These are phyloP conservation scores for Diplodus puntazzo DNA, from an alignment of 2,797 vertebrate genomes.

Conservation along the genomic window DNA sequence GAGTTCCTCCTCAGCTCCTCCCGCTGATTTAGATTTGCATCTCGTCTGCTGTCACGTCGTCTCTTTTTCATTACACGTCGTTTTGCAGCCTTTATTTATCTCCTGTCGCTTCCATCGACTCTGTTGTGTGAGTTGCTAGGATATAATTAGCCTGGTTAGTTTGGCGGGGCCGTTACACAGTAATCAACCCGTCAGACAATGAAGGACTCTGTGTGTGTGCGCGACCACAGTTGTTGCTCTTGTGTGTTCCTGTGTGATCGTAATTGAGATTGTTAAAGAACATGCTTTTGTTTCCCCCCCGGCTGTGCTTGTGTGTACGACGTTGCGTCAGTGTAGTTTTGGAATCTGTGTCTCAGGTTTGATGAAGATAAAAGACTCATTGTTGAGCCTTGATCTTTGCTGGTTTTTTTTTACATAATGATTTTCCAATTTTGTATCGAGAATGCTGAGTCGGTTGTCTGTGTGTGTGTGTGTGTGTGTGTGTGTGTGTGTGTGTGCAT, in stretches of 20 bases:
- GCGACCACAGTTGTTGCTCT: conserved; percentile 30
- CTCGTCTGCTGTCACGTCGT: not conserved
- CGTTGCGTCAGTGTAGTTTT: conserved; percentile 19
- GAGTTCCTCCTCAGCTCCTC: not conserved
- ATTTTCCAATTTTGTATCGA: conserved; percentile 6
- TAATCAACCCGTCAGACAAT: conserved; percentile 39
- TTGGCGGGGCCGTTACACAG: conserved; percentile 15
- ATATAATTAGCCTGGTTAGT: conserved; percentile 39
- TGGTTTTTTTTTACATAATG: not conserved
- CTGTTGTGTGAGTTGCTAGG: not conserved
- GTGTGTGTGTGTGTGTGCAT: not conserved
- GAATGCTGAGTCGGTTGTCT: conserved; percentile 10
- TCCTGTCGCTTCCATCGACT: not conserved
- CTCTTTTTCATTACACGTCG: conserved; percentile 2
- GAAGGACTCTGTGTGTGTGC: conserved; percentile 16
- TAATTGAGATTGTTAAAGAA: conserved; percentile 48
- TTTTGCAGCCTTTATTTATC: conserved; percentile 8
- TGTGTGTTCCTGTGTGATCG: conserved; percentile 36
- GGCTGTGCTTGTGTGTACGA: conserved; percentile 30
- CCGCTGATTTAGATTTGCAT: conserved; percentile 3
- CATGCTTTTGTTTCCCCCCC: conserved; percentile 32
- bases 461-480: not conserved
- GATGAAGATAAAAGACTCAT: conserved; percentile 46
- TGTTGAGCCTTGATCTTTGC: conserved; percentile 8
- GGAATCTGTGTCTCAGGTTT: conserved; percentile 27